phyloP scores from a whole-genome alignment of 2,888 invertebrate species.

The Dione juno region DNA sequence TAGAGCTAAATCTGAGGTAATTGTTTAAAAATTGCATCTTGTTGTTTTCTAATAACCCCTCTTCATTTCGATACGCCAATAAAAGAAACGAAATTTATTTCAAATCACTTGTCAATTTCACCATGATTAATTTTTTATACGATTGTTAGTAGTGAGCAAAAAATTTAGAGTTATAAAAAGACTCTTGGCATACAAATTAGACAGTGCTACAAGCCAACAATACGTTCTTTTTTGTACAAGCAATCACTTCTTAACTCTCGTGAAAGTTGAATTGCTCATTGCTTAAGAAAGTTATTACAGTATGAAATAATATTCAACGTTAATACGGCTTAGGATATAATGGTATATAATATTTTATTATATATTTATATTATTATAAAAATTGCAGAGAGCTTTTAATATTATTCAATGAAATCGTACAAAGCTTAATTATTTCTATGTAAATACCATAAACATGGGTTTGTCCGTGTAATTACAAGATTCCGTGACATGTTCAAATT shows the following conservation, averaged over 20 bases:
- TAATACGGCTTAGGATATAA: slow-evolving; percentile 8
- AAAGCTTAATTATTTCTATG: slow-evolving; percentile 16
- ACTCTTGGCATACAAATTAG: slow-evolving; percentile 45
- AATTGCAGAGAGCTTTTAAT: neutral
- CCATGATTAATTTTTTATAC: slow-evolving; percentile 40
- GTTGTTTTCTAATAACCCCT: neutral
- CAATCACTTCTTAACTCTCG: slow-evolving; percentile 32
- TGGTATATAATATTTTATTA: too few relatives aligned
- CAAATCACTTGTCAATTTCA: slow-evolving; percentile 40
- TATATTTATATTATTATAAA: too few relatives aligned
- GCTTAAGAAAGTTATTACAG: slow-evolving; percentile 36
- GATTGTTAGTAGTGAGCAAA: slow-evolving; percentile 24
- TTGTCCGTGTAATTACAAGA: slow-evolving; percentile 44
- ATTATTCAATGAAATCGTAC: neutral
- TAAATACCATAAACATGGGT: slow-evolving; percentile 26
- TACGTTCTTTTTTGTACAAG: slow-evolving; percentile 33
- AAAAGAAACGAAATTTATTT: slow-evolving; percentile 17
- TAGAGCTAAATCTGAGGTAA: neutral
- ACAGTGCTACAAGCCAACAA: slow-evolving; percentile 23
- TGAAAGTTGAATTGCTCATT: slow-evolving; percentile 38
- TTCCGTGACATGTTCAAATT: slow-evolving; percentile 48
- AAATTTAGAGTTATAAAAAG: slow-evolving; percentile 32
- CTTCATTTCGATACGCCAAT: neutral
- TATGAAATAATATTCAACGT: slow-evolving; percentile 18
- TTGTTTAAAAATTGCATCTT: slow-evolving; percentile 11